Percentiles rank a stretch among this genome's conserved stretches.
These are phyloP conservation scores for Bovichtus diacanthus DNA, from an alignment of 2,797 vertebrate species.

Conservation along the genomic window DNA sequence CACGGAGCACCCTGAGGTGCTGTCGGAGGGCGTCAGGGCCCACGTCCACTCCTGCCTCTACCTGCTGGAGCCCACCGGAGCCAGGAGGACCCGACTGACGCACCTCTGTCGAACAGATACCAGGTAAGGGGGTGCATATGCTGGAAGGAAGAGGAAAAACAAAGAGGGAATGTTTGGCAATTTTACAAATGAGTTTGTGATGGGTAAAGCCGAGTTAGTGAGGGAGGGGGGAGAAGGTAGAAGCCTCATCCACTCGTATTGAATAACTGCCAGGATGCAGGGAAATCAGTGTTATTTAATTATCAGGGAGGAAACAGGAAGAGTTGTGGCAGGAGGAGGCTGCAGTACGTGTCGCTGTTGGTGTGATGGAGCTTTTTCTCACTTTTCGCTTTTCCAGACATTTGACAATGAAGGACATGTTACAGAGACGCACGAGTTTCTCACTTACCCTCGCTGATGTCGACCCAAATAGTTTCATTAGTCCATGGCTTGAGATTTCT, in stretches of 20 bases:
- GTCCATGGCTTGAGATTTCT: no score
- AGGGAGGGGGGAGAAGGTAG: neutral
- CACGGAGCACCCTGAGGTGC: conserved; percentile 74
- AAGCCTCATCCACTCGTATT: neutral
- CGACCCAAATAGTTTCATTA: neutral
- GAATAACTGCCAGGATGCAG: neutral
- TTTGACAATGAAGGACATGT: neutral
- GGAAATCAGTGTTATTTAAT: neutral
- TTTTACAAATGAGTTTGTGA: neutral
- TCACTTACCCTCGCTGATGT: no score
- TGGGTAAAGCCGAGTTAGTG: neutral
- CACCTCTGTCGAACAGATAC: conserved; percentile 86
- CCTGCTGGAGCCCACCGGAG: conserved; percentile 83
- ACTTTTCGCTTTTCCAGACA: neutral
- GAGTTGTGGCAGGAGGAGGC: neutral
- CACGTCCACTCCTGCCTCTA: conserved; percentile 84
- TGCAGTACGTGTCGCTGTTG: no score
- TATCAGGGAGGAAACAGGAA: no score
- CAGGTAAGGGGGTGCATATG: conserved; percentile 70
- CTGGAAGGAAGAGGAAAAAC: neutral
- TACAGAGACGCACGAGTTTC: no score
- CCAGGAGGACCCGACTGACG: conserved; percentile 82
- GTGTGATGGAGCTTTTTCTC: no score
- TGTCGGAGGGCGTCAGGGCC: conserved; percentile 66
- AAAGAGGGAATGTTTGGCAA: neutral